phyloP scores from a whole-genome alignment of 2,113 vertebrate species.

The Romanogobio albipinnatus region DNA sequence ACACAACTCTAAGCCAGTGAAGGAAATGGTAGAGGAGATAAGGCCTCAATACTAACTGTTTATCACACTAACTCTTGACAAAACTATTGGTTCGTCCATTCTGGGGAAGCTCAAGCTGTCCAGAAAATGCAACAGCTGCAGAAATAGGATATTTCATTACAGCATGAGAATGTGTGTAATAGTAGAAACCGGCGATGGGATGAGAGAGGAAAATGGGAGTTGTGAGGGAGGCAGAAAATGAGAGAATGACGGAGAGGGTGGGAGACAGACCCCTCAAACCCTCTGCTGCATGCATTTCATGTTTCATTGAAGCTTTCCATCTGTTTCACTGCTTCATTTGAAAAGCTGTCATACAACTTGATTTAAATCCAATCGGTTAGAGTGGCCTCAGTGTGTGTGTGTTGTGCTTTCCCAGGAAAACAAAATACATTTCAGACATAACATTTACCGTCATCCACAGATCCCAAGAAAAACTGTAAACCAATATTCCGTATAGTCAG shows the following conservation, averaged over 20 bases:
- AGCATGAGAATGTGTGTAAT: slow-evolving; percentile 37
- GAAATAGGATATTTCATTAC: slow-evolving; percentile 43
- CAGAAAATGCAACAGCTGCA: slow-evolving; percentile 42
- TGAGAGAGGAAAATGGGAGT: slow-evolving; percentile 45
- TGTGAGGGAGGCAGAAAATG: slow-evolving; percentile 36
- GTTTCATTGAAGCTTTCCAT: slow-evolving; percentile 36
- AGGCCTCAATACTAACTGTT: background rate
- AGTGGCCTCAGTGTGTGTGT: background rate
- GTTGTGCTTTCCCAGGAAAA: slow-evolving; percentile 1
- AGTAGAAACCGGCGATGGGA: slow-evolving; percentile 1
- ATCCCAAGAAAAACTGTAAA: background rate
- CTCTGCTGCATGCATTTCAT: slow-evolving; percentile 40
- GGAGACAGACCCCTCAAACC: background rate
- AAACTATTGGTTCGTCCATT: slow-evolving; percentile 60
- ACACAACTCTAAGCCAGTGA: background rate
- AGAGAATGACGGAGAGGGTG: slow-evolving; percentile 10
- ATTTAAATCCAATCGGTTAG: slow-evolving; percentile 35
- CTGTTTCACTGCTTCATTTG: slow-evolving; percentile 29
- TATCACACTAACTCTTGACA: slow-evolving; percentile 16
- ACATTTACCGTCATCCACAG: background rate
- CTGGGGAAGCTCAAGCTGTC: slow-evolving; percentile 63
- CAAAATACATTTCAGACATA: slow-evolving; percentile 58
- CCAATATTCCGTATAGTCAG: background rate
- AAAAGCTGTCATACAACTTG: slow-evolving; percentile 28
- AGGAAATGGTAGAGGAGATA: background rate